A percentile compares a stretch with the other conserved stretches of the same genome.
These are phyloP conservation scores for Vireo griseus DNA, from an alignment of 2,797 vertebrate genomes.

Conservation along the genomic window DNA sequence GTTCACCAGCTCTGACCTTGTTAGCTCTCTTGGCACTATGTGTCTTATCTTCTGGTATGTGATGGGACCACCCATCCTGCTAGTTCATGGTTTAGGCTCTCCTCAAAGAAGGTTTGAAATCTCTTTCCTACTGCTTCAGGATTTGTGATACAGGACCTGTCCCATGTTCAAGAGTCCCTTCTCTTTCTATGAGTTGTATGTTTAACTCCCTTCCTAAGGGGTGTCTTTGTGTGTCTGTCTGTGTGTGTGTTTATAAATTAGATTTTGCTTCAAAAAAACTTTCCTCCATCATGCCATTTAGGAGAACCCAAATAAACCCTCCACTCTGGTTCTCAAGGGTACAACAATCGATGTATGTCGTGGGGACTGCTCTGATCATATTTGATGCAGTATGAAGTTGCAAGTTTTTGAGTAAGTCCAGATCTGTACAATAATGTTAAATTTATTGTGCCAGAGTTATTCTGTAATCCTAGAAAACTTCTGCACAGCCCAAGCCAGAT, in stretches of 20 bases:
- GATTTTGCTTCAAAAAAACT: background rate
- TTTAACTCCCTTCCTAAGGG: background rate
- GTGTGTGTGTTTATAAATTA: background rate
- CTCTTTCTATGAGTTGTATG: background rate
- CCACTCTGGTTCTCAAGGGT: background rate
- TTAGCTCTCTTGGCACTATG: background rate
- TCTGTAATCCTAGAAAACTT: background rate
- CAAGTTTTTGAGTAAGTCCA: background rate
- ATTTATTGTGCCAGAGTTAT: background rate
- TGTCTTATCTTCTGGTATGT: background rate
- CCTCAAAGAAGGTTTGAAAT: background rate
- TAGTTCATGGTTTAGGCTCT: background rate
- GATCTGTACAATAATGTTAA: background rate
- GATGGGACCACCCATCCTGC: too few species aligned
- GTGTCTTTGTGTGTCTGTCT: rapidly evolving
- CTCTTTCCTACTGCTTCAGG: background rate
- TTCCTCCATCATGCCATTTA: background rate
- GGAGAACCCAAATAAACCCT: background rate
- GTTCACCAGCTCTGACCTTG: background rate
- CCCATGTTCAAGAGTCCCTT: rapidly evolving
- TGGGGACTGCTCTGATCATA: background rate
- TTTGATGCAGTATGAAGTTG: background rate
- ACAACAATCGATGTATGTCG: background rate
- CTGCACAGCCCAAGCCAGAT: background rate
- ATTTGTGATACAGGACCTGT: background rate